A percentile compares a stretch with the other conserved stretches of the same genome.
phyloP scores from a whole-genome alignment of 1,140 invertebrate genomes.

The Musca domestica region DNA sequence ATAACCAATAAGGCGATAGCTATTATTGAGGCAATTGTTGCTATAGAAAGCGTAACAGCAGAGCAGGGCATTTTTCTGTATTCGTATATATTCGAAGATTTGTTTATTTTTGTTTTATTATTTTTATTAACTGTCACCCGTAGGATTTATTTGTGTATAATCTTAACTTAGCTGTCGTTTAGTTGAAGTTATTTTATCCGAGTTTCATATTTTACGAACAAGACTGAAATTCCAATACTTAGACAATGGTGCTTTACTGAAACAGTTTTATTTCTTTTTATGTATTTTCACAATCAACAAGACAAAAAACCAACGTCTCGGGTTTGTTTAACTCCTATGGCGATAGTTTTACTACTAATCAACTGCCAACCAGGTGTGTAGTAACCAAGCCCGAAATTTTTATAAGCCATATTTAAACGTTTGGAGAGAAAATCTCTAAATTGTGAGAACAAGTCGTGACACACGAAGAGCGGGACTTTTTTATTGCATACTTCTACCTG shows the following conservation, averaged over 20 bases:
- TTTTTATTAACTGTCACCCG: background rate
- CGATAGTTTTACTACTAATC: conserved; percentile 10
- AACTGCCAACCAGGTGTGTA: background rate
- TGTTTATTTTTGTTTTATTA: background rate
- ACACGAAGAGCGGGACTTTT: too few relatives aligned
- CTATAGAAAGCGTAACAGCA: conserved; percentile 88
- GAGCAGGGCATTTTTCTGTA: conserved; percentile 83
- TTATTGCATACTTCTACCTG: conserved; percentile 10
- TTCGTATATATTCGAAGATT: too few relatives aligned
- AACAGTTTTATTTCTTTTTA: conserved; percentile 6
- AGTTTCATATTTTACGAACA: background rate
- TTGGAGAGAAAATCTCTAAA: background rate
- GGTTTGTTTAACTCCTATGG: conserved; percentile 10
- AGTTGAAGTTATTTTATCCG: background rate
- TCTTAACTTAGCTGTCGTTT: background rate
- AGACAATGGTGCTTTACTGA: background rate
- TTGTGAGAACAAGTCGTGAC: background rate
- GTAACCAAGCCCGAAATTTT: background rate
- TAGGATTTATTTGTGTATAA: background rate
- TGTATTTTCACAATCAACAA: conserved; percentile 2
- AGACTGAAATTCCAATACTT: background rate
- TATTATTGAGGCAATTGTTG: conserved; percentile 90
- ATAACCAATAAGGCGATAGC: conserved; percentile 87
- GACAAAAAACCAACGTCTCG: background rate
- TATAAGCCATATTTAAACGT: background rate